Base-by-base conservation (phyloP, 2,888 invertebrate species). In the Imbricaverruca yamaguchii region DNA sequence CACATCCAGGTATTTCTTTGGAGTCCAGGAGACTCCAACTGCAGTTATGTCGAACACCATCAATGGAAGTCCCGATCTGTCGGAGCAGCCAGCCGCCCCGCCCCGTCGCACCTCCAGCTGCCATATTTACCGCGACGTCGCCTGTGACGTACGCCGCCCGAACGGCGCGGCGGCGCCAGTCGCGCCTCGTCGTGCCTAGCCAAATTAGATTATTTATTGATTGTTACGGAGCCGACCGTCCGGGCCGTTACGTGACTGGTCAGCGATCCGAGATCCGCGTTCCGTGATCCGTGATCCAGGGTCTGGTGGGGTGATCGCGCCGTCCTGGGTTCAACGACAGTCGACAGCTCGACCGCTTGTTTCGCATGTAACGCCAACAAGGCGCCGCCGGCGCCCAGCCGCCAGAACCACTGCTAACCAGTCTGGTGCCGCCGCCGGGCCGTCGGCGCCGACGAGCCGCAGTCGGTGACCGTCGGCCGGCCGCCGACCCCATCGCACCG, bases 151-250 rank as follows among this genome's bases (percentile, higher is more conserved):
- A 0, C 18, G 18, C 61, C 61, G 61, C 18, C 18, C 18, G 61
- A 18, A 18, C 18, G 18, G 61, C 15, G 18, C 61, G 7, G 61
- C 8, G 15, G 61, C 61, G 61, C 23, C n/a, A 9, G 39, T 1
- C 25, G 53, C 74, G 39, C 74, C 55, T 7, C 8, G 18, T 53
- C 3, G 15, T 7, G 9, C 74, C 9, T 55, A 74, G 74, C n/a
- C 55, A 53, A 53, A 74, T 53, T 74, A 74, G 74, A 74, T 55
- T 74, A 74, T 74, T 69, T 74, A 74, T 74, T 74, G 74, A 21
- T 74, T 74, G 74, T 74, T 74, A 74, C 74, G 74, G 55, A 55
- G 74, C 53, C 15, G 21, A 10, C 15, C 39, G 15, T 8, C 6
- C 4, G 11, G 23, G 13, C 65, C 10, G 65, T n/a, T 23, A 9